Evolutionary conservation across 2,888 invertebrate genomes (phyloP).

Genomic region (Patella caerulea): DNA sequence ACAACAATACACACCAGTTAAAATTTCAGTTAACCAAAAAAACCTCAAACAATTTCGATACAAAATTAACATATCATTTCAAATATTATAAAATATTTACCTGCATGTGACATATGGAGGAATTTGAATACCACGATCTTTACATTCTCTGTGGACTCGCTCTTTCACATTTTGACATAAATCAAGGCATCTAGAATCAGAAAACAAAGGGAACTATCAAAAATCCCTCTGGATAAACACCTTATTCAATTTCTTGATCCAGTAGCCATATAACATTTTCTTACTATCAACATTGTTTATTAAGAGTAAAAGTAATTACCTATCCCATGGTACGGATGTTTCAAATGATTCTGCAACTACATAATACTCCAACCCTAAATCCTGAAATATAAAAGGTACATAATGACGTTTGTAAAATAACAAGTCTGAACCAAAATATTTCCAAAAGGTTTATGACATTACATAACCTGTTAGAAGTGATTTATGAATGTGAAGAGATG

Average conservation of each 20-base stretch:
- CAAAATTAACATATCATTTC: too few species aligned
- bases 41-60: too few species aligned
- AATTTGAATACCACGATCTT: slow-evolving; percentile 71
- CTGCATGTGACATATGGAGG: slow-evolving; percentile 73
- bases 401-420: too few species aligned
- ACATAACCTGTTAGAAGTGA: too few species aligned
- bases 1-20: too few species aligned
- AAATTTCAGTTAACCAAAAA: too few species aligned
- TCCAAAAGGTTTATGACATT: too few species aligned
- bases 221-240: background rate
- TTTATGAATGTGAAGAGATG: too few species aligned
- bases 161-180: slow-evolving; percentile 93
- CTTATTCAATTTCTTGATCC: background rate
- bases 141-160: slow-evolving; percentile 78
- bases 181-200: slow-evolving; percentile 71
- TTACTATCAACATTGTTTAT: background rate
- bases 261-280: background rate
- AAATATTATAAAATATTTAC: slow-evolving; percentile 44
- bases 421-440: too few species aligned
- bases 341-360: slow-evolving; percentile 97
- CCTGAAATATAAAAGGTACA: slow-evolving; percentile 76
- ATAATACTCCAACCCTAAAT: slow-evolving; percentile 88
- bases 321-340: slow-evolving; percentile 97
- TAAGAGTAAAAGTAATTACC: slow-evolving; percentile 51
- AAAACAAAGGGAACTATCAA: background rate